Base-by-base conservation (phyloP, 2,113 vertebrate genomes). In the Phrynosoma blainvillii region DNA sequence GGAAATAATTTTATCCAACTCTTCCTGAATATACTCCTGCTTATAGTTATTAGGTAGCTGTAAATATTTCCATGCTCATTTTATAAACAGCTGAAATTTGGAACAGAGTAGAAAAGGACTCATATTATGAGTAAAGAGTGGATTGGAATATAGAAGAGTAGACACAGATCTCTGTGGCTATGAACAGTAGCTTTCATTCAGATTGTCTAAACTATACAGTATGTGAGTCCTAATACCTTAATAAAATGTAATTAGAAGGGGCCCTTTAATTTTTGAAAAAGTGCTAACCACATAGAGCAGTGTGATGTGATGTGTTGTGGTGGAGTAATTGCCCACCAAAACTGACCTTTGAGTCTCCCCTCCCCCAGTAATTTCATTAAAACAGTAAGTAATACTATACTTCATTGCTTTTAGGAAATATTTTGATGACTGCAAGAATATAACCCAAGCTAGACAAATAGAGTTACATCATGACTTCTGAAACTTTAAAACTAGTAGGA, bases 1-100 rank as follows among this genome's bases (percentile, higher is more conserved):
- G n/a, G 84, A 84, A 13, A 16, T 86, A 36, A 70, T 36, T 89
- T 82, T 42, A 25, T 27, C 70, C 90, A 83, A 2, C 9, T 21
- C 42, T 83, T 83, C 23, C 76, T 20, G 62, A 66, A 68, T 80
- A 88, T 89, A 42, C 16, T 56, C 18, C 75, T 84, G 18, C 6
- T 40, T 16, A 47, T 36, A 20, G 52, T 85, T 12, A 54, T 66
- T 9, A 36, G 13, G 21, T 1, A 7, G 77, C 54, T 2, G 25
- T 74, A 84, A 59, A 36, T 84, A 56, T 16, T 59, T 74, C 21
- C 71, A 74, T 25, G n/a, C 59, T 56, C 18, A 59, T 70, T 84
- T 54, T 84, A n/a, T 23, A 74, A 18, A 36, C 2, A 73, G n/a
- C 1, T 12, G 6, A 59, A 4, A 0, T 73, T 36, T 84, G 70